phyloP scores from a whole-genome alignment of 2,113 vertebrate genomes.

The Chloropsis hardwickii region DNA sequence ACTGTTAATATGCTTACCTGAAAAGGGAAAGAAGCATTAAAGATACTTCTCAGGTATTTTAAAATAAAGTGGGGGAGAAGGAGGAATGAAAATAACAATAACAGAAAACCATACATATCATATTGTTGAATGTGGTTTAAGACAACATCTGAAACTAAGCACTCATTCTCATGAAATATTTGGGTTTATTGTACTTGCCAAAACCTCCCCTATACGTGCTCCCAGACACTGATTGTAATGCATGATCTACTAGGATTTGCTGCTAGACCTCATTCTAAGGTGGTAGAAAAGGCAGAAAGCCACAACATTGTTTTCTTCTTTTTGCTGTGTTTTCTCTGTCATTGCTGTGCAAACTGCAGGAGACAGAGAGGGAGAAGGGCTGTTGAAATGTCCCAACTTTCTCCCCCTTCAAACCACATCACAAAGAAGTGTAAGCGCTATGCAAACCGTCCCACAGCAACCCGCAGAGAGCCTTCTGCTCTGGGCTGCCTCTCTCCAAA shows the following conservation, averaged over 20 bases:
- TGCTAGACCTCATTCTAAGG: background rate
- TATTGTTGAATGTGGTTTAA: background rate
- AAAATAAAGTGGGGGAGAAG: rapidly evolving
- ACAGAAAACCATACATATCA: background rate
- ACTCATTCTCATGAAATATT: background rate
- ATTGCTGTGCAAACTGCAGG: background rate
- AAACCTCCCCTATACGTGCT: background rate
- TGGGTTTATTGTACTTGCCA: background rate
- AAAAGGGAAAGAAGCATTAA: background rate
- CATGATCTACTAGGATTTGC: background rate
- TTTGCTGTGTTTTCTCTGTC: background rate
- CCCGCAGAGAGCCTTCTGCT: background rate
- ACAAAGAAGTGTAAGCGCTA: background rate
- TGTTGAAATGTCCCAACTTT: conserved; percentile 9
- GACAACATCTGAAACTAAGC: background rate
- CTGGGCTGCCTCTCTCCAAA: background rate
- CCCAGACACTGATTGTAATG: background rate
- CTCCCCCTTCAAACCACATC: background rate
- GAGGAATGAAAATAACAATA: background rate
- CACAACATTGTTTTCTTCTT: background rate
- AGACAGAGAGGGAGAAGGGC: background rate
- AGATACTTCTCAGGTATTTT: background rate
- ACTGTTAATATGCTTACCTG: conserved; percentile 17
- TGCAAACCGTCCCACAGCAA: background rate
- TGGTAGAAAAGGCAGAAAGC: background rate